Base-by-base conservation (phyloP, 2,888 invertebrate species). In the Drosophila ochracea region DNA sequence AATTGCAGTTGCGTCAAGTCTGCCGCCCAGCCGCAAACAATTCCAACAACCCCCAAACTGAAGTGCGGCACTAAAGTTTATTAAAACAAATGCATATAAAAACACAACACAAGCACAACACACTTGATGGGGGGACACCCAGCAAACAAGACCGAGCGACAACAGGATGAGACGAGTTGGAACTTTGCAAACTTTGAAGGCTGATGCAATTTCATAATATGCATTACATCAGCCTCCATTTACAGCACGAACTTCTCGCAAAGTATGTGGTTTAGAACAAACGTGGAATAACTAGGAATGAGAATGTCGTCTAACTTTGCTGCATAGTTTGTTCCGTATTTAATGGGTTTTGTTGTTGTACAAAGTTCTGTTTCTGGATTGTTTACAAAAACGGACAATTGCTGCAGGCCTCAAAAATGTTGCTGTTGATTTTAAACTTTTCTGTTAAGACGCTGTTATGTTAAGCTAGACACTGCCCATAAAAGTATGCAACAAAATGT, bases 191-290 rank as follows among this genome's bases (percentile, higher is more conserved):
- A 68, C 25, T 84, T 80, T 78, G 72, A 66, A 33, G 37, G 47
- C 80, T 76, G 79, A 82, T 82, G 84, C 68, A 87, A 85, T 82
- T 61, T 70, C 68, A 57, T 60, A 62, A 67, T 59, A 59, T 68
- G 68, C 49, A 74, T 82, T 81, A 68, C 78, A 76, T 74, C 82
- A 82, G 76, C 73, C 37, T 43, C 53, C 28, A 50, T 39, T 68
- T 70, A n/a, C 52, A 33, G 55, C 53, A 57, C 64, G 62, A 70
- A 55, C 25, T 58, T 68, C 16, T 16, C 39, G 55, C 9, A 21
- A 62, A 62, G 21, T 30, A 37, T 47, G 37, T 28, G 39, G 49
- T 25, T 68, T 43, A 62, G n/a, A 39, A 31, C 47, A 52, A 41
- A 21, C 35, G 25, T 49, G 62, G 54, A 33, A 62, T 58, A 62